These are phyloP conservation scores for Bubo scandiacus DNA, from an alignment of 2,113 vertebrate genomes.

Conservation along the genomic window DNA sequence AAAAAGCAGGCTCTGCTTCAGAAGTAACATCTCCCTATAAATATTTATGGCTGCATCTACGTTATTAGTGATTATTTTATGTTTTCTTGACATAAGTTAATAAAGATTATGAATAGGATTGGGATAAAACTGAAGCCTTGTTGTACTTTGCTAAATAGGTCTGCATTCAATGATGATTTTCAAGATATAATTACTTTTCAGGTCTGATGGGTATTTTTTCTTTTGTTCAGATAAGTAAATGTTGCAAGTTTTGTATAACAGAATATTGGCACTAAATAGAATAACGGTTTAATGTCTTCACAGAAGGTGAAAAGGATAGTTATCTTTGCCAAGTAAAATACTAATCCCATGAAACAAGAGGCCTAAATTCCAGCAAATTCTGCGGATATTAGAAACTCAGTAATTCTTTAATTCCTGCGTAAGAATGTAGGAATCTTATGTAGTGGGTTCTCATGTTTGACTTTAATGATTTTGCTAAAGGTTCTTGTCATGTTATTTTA, in stretches of 20 bases:
- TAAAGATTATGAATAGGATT: not conserved
- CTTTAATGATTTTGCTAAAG: not conserved
- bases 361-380: not conserved
- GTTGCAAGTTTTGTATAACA: not conserved
- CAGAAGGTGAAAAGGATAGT: not conserved
- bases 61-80: not conserved
- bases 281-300: not conserved
- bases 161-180: not conserved
- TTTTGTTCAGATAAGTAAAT: not conserved
- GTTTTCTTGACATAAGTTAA: not conserved
- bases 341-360: not conserved
- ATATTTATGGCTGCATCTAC: not conserved
- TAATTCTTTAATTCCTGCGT: not conserved
- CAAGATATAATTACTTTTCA: not conserved
- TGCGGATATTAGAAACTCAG: not conserved
- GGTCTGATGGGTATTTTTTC: not conserved
- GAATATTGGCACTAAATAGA: not conserved
- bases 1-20: not conserved
- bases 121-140: not conserved
- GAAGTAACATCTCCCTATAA: not conserved
- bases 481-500: not conserved
- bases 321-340: not conserved
- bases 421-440: too few relatives aligned
- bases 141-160: not conserved
- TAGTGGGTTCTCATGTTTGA: not conserved